Base-by-base conservation (phyloP, 2,888 invertebrate species). In the Agapetus fuscipes region DNA sequence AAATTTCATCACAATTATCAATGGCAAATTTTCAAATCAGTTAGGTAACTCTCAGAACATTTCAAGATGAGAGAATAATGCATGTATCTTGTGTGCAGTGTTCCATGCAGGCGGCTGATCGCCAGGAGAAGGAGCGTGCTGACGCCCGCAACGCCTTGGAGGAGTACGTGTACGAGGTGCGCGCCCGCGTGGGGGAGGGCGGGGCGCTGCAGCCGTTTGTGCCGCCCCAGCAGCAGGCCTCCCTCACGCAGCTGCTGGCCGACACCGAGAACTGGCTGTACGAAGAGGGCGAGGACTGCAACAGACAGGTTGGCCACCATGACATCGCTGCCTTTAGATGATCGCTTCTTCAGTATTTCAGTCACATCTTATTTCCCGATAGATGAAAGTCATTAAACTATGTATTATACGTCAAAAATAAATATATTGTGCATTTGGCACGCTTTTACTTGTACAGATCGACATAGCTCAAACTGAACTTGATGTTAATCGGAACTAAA, bases 111-210 rank as follows among this genome's bases (percentile, higher is more conserved):
- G 74, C 78, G 37, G 83, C 84, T 52, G 97, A 98, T 60, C 77
- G 80, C 44, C 83, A 87, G 57, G 97, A 97, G 65, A 95, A 93
- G 54, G 91, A 95, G 58, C 80, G 95, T 33, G 83, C 89, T 3
- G 96, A 97, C 62, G 91, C 93, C 1, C 86, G 95, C 55, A 98
- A 98, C 63, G 87, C 94, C 3, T 75, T 99, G 1, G 98, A 98
- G 61, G 98, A 98, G 63, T 98, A 94, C 57, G 93, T 98, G 17
- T 99, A 99, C 60, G 96, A 96, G 53, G 74, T 96, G 62, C 77
- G 98, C 38, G 85, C 88, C 42, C 93, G 94, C 60, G 63, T 97
- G 37, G 76, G 76, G 27, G 77, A 82, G 41, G 85, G 84, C 14
- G 83, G 81, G 45, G 72, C 82, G 25, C 67, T 89, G 35, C 81